phyloP scores from a whole-genome alignment of 2,888 invertebrate species.

The Apocheima hispidaria region DNA sequence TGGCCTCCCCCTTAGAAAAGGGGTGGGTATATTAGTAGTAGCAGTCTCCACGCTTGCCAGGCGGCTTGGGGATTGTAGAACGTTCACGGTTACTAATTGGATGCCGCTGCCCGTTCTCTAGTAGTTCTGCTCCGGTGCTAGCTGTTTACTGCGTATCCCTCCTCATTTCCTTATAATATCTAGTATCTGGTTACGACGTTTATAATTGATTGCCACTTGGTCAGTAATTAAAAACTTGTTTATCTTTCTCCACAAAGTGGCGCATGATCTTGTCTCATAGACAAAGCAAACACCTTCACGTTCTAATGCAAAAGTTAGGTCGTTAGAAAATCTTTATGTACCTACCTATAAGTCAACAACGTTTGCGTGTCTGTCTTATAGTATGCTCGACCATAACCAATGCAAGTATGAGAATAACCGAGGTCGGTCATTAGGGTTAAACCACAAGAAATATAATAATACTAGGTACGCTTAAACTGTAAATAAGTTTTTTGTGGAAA shows the following conservation, averaged over 20 bases:
- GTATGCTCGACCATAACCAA: neutral
- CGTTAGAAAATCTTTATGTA: neutral
- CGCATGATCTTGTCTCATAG: conserved; percentile 1
- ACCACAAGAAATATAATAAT: too few species aligned
- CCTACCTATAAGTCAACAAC: neutral
- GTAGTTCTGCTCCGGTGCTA: too few species aligned
- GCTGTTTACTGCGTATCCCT: neutral
- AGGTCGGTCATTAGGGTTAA: too few species aligned
- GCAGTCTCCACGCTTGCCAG: too few species aligned
- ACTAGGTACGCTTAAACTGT: too few species aligned
- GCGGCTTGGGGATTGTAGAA: too few species aligned
- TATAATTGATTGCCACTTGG: conserved; percentile 13
- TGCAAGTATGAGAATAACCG: too few species aligned
- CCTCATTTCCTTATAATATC: neutral
- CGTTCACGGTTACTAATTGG: too few species aligned
- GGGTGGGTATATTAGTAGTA: too few species aligned
- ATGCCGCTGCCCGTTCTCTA: too few species aligned
- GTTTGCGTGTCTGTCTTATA: neutral
- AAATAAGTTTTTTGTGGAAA: too few species aligned
- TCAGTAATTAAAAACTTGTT: conserved; percentile 23
- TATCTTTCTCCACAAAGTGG: conserved; percentile 15
- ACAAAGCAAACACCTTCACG: conserved; percentile 20
- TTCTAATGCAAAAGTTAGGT: conserved; percentile 15
- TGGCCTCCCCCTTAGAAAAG: too few species aligned
- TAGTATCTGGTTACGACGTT: neutral